Conservation (phyloP, 2,888 invertebrate genomes). For the Plebejus anna region DNA sequence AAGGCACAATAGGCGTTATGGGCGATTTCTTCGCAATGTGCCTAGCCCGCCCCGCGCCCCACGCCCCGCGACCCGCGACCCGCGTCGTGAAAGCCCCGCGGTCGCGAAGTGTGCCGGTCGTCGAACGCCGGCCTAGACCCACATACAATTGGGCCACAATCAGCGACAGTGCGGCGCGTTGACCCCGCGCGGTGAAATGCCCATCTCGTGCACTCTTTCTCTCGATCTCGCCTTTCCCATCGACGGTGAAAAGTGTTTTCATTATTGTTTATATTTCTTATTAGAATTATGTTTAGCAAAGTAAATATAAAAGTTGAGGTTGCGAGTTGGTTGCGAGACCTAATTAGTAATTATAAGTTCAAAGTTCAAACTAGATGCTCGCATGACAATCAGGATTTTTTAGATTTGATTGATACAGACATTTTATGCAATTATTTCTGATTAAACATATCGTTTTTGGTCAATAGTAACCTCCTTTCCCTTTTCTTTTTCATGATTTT, state of each 20-base stretch:
- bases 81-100: constrained; percentile 73
- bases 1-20: constrained; percentile 6
- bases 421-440: too few relatives aligned
- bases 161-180: constrained; percentile 78
- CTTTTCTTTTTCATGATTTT: too few relatives aligned
- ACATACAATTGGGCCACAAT: constrained; percentile 79
- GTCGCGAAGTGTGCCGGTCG: constrained; percentile 76
- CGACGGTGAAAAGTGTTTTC: constrained; percentile 21
- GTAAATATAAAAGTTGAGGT: not conserved
- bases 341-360: too few relatives aligned
- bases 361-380: too few relatives aligned
- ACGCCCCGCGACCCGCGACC: constrained; percentile 43
- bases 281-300: not conserved
- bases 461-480: too few relatives aligned
- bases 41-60: constrained; percentile 48
- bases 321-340: not conserved
- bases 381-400: too few relatives aligned
- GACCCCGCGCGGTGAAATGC: constrained; percentile 78
- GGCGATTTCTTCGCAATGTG: constrained; percentile 59
- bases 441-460: too few relatives aligned
- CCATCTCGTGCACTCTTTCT: constrained; percentile 77
- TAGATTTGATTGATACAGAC: too few relatives aligned
- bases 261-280: not conserved
- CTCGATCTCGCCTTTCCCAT: constrained; percentile 56
- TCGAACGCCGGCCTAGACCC: constrained; percentile 81